Conservation (phyloP, 2,888 invertebrate genomes). For the Dryobota labecula region DNA sequence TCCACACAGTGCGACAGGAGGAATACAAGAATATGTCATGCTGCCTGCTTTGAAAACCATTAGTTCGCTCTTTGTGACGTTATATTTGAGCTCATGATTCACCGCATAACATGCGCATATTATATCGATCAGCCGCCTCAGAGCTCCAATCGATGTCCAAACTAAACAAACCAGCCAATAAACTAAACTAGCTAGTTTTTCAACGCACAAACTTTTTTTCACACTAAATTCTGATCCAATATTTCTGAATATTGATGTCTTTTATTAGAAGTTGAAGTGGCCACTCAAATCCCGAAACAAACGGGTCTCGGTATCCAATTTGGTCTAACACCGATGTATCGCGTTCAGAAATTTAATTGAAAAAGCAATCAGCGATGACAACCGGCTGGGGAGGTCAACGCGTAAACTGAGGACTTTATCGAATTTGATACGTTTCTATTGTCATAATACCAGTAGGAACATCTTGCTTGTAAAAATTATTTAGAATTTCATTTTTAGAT, state of each 20-base stretch:
- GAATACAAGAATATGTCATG: too few relatives aligned
- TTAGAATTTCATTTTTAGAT: not conserved
- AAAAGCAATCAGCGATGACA: constrained; percentile 76
- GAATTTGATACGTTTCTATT: constrained; percentile 17
- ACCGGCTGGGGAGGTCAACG: constrained; percentile 47
- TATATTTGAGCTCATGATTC: too few relatives aligned
- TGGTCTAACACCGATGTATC: constrained; percentile 44
- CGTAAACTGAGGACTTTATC: constrained; percentile 43
- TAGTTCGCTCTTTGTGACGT: too few relatives aligned
- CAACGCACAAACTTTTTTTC: not conserved
- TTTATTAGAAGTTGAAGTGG: constrained; percentile 31
- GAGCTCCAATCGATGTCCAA: too few relatives aligned
- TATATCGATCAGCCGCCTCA: too few relatives aligned
- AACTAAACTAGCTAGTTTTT: too few relatives aligned
- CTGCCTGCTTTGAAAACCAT: too few relatives aligned
- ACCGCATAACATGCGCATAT: too few relatives aligned
- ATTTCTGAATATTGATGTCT: not conserved
- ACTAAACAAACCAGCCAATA: too few relatives aligned
- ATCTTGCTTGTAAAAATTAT: not conserved
- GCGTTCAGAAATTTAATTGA: constrained; percentile 74
- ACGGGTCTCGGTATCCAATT: constrained; percentile 45
- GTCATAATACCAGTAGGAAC: not conserved
- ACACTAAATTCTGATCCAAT: not conserved
- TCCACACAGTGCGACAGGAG: too few relatives aligned
- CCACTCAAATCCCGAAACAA: constrained; percentile 17